These are phyloP conservation scores for Telenomus remus DNA, from an alignment of 1,140 invertebrate species.

Conservation along the genomic window DNA sequence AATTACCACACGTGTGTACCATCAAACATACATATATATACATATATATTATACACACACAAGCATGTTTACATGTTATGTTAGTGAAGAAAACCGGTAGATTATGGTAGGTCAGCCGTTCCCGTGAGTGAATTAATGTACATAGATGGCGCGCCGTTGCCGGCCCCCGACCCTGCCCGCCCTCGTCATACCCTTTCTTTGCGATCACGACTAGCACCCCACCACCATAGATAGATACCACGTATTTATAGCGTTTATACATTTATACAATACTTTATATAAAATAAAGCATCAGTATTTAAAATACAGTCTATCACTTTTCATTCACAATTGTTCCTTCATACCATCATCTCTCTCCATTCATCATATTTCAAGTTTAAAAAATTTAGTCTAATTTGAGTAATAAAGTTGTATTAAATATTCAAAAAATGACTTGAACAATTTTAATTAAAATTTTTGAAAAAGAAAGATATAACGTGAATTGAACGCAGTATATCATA, in stretches of 20 bases:
- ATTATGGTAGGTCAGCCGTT: slow-evolving; percentile 75
- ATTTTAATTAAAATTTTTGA: slow-evolving; percentile 9
- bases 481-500: slow-evolving; percentile 22
- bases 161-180: slow-evolving; percentile 73
- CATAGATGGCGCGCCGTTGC: slow-evolving; percentile 75
- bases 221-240: slow-evolving; percentile 76
- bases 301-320: slow-evolving; percentile 66
- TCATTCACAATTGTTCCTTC: slow-evolving; percentile 7
- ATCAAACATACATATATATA: slow-evolving; percentile 44
- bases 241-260: slow-evolving; percentile 77
- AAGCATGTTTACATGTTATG: slow-evolving; percentile 71
- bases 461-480: slow-evolving; percentile 21
- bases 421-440: no score
- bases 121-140: slow-evolving; percentile 75
- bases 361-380: no score
- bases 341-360: not conserved
- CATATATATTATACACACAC: slow-evolving; percentile 65
- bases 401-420: no score
- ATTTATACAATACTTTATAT: slow-evolving; percentile 77
- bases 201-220: slow-evolving; percentile 76
- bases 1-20: slow-evolving; percentile 51
- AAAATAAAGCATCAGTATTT: slow-evolving; percentile 77
- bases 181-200: slow-evolving; percentile 74
- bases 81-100: slow-evolving; percentile 74
- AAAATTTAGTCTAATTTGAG: no score